Evolutionary conservation across 2,113 vertebrate species (phyloP).

Genomic region (Trematocara macrostoma): DNA sequence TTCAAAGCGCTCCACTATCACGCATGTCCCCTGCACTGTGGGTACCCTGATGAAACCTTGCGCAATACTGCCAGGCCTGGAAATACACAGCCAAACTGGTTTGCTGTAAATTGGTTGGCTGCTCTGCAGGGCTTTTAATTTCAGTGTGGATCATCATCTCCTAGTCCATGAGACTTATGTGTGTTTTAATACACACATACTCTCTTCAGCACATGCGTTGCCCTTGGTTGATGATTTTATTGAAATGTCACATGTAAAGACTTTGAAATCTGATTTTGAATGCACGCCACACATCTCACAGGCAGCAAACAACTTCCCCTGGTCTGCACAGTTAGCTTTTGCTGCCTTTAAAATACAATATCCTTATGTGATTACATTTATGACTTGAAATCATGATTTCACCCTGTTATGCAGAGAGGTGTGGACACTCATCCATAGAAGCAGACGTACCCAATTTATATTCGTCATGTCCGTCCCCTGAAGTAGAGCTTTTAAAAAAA

Average conservation of each 20-base stretch:
- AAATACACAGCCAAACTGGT: background rate
- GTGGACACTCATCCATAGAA: background rate
- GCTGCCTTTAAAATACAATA: background rate
- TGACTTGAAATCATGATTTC: background rate
- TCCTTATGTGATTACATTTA: background rate
- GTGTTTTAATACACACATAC: background rate
- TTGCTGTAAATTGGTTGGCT: background rate
- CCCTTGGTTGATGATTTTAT: background rate
- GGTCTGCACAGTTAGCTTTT: background rate
- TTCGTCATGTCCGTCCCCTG: background rate
- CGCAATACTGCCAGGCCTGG: background rate
- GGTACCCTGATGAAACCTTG: slow-evolving; percentile 31
- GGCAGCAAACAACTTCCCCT: background rate
- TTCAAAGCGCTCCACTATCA: slow-evolving; percentile 14
- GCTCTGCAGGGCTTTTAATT: background rate
- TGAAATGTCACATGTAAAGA: background rate
- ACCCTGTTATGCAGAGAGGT: background rate
- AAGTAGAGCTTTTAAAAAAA: background rate
- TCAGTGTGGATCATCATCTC: background rate
- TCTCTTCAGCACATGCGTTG: background rate
- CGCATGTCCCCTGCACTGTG: background rate
- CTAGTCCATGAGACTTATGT: background rate
- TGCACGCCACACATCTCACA: background rate
- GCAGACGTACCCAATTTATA: background rate
- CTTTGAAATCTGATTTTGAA: background rate